phyloP scores from a whole-genome alignment of 2,888 invertebrate species.

The Cephus spinipes region DNA sequence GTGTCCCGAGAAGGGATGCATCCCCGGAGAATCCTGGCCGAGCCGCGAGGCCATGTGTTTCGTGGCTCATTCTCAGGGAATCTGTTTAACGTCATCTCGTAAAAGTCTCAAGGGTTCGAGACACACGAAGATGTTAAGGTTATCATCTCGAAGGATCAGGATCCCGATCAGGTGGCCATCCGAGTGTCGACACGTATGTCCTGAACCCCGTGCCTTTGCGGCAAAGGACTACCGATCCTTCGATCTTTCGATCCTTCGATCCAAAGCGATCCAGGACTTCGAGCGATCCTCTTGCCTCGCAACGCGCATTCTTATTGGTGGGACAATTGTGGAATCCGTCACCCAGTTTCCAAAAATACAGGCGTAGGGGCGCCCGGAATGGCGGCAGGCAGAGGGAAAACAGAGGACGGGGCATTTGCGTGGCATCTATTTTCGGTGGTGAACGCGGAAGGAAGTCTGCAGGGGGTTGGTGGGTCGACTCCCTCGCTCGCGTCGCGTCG shows the following conservation, averaged over 20 bases:
- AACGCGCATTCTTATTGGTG: too few species aligned
- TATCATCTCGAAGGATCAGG: background rate
- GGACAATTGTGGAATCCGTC: background rate
- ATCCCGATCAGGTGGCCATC: conserved; percentile 10
- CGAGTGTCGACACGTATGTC: background rate
- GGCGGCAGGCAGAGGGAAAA: conserved; percentile 17
- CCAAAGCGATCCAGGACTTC: background rate
- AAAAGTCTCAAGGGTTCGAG: background rate
- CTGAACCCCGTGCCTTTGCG: background rate
- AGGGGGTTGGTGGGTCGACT: conserved; percentile 33
- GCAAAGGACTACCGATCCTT: background rate
- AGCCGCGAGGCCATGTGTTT: background rate
- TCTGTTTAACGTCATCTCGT: background rate
- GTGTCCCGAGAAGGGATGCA: background rate
- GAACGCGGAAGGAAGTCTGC: conserved; percentile 35
- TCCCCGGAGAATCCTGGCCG: too few species aligned
- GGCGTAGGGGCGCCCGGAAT: conserved; percentile 11
- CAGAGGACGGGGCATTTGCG: conserved; percentile 30
- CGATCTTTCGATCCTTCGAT: background rate
- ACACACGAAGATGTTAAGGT: conserved; percentile 4
- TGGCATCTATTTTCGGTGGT: conserved; percentile 41
- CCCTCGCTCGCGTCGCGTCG: conserved; percentile 15
- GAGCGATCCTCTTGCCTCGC: too few species aligned
- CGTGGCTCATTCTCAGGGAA: background rate
- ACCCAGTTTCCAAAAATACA: conserved; percentile 12